phyloP scores from a whole-genome alignment of 2,888 invertebrate genomes.

The Tuberolachnus salignus region DNA sequence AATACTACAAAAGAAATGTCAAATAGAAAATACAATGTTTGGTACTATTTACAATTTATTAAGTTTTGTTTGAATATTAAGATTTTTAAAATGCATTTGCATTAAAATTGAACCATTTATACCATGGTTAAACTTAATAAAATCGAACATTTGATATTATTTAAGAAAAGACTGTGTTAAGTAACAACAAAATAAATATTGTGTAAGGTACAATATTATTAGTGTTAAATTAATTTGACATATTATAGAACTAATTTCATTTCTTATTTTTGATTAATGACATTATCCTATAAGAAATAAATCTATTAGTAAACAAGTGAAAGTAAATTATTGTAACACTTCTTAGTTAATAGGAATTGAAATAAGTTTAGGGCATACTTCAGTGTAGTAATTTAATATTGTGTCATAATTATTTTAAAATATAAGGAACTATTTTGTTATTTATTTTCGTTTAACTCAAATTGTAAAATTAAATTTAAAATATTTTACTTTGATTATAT shows the following conservation, averaged over 20 bases:
- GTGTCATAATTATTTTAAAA: slow-evolving; percentile 47
- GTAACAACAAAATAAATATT: slow-evolving; percentile 38
- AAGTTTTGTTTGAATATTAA: slow-evolving; percentile 3
- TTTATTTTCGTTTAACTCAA: slow-evolving; percentile 27
- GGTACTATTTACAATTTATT: background rate
- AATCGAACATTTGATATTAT: slow-evolving; percentile 46
- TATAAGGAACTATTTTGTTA: slow-evolving; percentile 38
- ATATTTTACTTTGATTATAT: background rate
- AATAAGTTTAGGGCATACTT: slow-evolving; percentile 32
- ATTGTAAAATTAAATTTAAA: slow-evolving; percentile 5
- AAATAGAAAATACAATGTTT: slow-evolving; percentile 27
- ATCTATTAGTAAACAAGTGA: slow-evolving; percentile 44
- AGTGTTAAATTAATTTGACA: slow-evolving; percentile 48
- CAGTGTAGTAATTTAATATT: slow-evolving; percentile 38
- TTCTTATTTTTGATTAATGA: slow-evolving; percentile 50
- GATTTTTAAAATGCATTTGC: background rate
- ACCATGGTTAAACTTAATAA: slow-evolving; percentile 17
- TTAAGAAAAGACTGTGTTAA: slow-evolving; percentile 54
- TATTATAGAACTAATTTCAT: slow-evolving; percentile 41
- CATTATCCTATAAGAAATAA: slow-evolving; percentile 33
- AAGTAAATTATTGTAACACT: slow-evolving; percentile 48
- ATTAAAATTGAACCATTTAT: slow-evolving; percentile 1
- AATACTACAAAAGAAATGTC: slow-evolving; percentile 51
- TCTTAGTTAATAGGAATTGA: slow-evolving; percentile 37
- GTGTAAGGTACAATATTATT: slow-evolving; percentile 44